Conservation (phyloP, 2,797 vertebrate species). For the Zenarchopterus dispar region DNA sequence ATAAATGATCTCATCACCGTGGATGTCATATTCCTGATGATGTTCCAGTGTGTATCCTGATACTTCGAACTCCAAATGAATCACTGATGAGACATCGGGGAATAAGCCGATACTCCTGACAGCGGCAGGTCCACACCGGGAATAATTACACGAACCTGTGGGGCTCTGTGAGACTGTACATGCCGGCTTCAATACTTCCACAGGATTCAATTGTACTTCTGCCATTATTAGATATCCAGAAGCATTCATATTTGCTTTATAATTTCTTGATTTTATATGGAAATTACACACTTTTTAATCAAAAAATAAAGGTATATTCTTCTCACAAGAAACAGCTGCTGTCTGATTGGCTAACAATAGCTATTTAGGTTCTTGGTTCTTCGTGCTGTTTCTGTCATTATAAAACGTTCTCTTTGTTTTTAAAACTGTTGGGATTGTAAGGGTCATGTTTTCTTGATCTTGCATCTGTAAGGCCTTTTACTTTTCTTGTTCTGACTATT, state of each 20-base stretch:
- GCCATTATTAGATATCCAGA: not conserved
- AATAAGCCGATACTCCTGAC: slow-evolving; percentile 55
- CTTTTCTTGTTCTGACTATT: too few relatives aligned
- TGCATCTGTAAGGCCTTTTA: too few relatives aligned
- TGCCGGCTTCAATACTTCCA: not conserved
- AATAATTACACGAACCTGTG: slow-evolving; percentile 38
- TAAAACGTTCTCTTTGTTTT: too few relatives aligned
- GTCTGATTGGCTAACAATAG: not conserved
- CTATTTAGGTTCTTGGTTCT: too few relatives aligned
- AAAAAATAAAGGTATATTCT: not conserved
- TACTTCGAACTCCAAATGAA: slow-evolving; percentile 48
- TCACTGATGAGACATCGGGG: slow-evolving; percentile 54
- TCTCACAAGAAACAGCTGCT: not conserved
- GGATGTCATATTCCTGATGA: slow-evolving; percentile 59
- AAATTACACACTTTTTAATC: not conserved
- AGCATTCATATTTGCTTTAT: not conserved
- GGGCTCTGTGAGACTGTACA: slow-evolving; percentile 18
- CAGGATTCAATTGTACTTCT: not conserved
- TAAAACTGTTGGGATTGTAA: too few relatives aligned
- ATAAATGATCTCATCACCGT: slow-evolving; percentile 72
- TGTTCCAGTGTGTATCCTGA: slow-evolving; percentile 45
- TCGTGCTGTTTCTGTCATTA: too few relatives aligned
- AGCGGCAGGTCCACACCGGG: slow-evolving; percentile 21
- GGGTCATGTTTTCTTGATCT: too few relatives aligned
- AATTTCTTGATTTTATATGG: slow-evolving; percentile 6